Base-by-base conservation (phyloP, 2,113 vertebrate genomes). In the Candoia aspera region DNA sequence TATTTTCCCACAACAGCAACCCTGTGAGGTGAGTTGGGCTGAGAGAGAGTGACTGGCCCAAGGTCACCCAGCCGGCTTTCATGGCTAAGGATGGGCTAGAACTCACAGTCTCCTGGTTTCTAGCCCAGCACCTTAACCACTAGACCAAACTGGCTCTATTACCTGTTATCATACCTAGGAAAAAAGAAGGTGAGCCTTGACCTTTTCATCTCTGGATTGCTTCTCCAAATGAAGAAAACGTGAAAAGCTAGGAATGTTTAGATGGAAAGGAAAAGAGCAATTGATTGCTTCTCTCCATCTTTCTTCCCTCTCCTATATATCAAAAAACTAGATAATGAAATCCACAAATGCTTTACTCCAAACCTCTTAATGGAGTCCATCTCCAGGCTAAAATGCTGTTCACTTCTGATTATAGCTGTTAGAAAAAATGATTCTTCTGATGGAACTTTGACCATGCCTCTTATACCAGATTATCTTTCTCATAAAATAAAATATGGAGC, bases 341-440 rank as follows among this genome's bases (percentile, higher is more conserved):
- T 60, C 21, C 21, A 93, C 90, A 11, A 58, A 87, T 86, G 37
- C 21, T 95, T 54, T 64, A n/a, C 91, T 96, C 94, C 91, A 93
- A 93, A 86, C 92, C 84, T 60, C 49, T 87, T 94, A 93, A 93
- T 79, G 60, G 53, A 92, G 87, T 46, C 68, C 73, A 55, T 85
- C 91, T 92, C 57, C 88, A 90, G 89, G 95, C 64, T 55, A 91
- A 93, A 83, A 90, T 23, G 6, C 11, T 21, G 59, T 94, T 95
- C 79, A 92, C 1, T 91, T 91, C 87, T 86, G 88, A 73, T 88
- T 91, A 60, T 89, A 92, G 49, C 60, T 85, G 93, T 57, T 53
- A 21, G 11, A 5, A 4, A 87, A 87, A 84, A 33, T 91, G 92
- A 53, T 37, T 23, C 15, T 85, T 94, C 89, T 91, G 91, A 17